Evolutionary conservation across 2,113 vertebrate genomes (phyloP).

Genomic region (Sminthopsis crassicaudata): DNA sequence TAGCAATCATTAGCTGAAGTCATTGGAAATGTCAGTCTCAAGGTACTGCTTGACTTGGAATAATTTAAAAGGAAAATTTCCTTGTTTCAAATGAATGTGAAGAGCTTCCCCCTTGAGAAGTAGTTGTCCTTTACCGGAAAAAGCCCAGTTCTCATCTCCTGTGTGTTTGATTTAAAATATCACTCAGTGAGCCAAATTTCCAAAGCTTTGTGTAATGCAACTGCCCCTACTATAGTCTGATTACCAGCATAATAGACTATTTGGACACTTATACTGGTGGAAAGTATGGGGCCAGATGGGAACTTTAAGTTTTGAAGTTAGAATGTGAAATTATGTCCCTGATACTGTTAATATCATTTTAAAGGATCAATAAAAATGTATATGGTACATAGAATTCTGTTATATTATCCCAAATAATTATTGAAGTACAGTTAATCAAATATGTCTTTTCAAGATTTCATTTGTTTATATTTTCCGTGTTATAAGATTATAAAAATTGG

Average conservation of each 20-base stretch:
- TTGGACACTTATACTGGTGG: background rate
- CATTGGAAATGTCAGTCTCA: slow-evolving; percentile 28
- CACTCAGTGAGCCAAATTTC: background rate
- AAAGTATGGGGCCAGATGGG: background rate
- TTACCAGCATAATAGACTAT: accelerated
- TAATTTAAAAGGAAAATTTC: slow-evolving; percentile 5
- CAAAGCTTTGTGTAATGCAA: accelerated
- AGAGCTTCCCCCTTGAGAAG: background rate
- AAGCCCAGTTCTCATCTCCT: background rate
- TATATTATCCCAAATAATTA: slow-evolving; percentile 20
- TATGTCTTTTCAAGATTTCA: background rate
- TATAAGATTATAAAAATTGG: background rate
- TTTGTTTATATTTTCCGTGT: background rate
- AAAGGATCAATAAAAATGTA: slow-evolving; percentile 1
- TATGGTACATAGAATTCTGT: background rate
- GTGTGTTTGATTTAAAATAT: background rate
- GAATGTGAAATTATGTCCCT: background rate
- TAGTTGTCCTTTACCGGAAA: background rate
- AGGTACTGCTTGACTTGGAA: background rate
- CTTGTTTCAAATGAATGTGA: slow-evolving; percentile 3
- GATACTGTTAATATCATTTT: background rate
- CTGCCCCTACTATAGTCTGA: accelerated
- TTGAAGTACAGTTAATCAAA: background rate
- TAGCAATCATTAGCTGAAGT: background rate
- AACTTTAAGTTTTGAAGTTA: background rate